Evolutionary conservation across 2,797 vertebrate species (phyloP), one percentile per base, ranked within the genome.

Genomic region (Anabacerthia variegaticeps): DNA sequence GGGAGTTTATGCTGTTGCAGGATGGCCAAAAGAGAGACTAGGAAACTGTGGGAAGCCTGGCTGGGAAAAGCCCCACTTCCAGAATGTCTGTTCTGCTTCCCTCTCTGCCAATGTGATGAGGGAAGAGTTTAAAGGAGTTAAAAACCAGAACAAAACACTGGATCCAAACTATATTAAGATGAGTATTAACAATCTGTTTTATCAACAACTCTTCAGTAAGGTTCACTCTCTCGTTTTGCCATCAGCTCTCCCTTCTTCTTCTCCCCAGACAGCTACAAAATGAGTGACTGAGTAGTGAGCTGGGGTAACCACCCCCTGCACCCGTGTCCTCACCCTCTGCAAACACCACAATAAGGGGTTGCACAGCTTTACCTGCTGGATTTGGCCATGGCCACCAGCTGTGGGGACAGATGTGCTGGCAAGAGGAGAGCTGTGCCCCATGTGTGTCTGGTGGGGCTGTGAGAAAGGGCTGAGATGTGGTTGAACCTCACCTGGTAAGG

Each of bases 391-490:
- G 19, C 17, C 30, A 7, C 27, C n/a, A 49, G 72, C 62, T 37
- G 55, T 43, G 68, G 78, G 26, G 32, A 18, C 67, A 81, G 85
- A 54, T 51, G 88, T 55, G 85, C 54, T 78, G 67, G 30, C 37
- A 7, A 4, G 12, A 1, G 1, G 10, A 16, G 28, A 21, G 4
- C 6, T 49, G 48, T 28, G 46, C 7, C 41, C 34, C 7, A 0
- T 0, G 2, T 1, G 1, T 39, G n/a, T 8, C 36, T 85, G 62
- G 7, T 17, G 55, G 44, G 61, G 14, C 39, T 3, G 15, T 41
- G 27, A n/a, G 39, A 34, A 22, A 2, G 9, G 48, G 20, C 2
- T 0, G 26, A 71, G 68, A 3, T 6, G 28, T 44, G 67, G 44
- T 8, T 17, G 26, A 72, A 3, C 16, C 14, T 49, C 4, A 0